Evolutionary conservation across 2,888 invertebrate species (phyloP).

Genomic region (Cordilura impudica): DNA sequence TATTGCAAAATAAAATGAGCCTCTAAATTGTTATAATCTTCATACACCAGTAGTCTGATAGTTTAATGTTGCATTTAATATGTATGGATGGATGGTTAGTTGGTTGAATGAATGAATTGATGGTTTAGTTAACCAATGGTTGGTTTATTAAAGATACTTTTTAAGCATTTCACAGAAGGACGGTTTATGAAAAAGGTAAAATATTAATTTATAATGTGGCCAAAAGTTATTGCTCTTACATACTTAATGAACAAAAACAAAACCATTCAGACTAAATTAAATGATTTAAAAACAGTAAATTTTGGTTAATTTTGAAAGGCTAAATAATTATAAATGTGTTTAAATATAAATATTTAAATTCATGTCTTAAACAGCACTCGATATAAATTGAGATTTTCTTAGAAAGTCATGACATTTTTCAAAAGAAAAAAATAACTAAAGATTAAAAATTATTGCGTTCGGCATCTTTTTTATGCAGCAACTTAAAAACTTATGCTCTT

Average conservation of each 20-base stretch:
- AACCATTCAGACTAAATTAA: no score
- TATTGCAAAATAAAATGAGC: conserved; percentile 20
- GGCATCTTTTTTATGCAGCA: conserved; percentile 18
- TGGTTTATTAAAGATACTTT: not conserved
- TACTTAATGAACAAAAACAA: not conserved
- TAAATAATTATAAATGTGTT: no score
- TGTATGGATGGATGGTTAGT: not conserved
- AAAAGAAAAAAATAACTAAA: not conserved
- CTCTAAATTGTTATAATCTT: conserved; percentile 31
- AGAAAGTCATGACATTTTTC: no score
- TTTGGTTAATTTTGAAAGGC: no score
- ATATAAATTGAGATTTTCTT: no score
- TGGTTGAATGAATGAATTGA: not conserved
- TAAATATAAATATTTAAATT: no score
- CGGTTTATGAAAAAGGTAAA: not conserved
- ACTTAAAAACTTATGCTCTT: conserved; percentile 31
- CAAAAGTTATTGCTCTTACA: not conserved
- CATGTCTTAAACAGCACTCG: no score
- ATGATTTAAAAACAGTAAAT: no score
- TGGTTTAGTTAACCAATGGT: conserved; percentile 5
- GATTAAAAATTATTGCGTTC: not conserved
- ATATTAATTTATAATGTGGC: conserved; percentile 8
- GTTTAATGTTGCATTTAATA: conserved; percentile 47
- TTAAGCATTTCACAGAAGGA: not conserved
- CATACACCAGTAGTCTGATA: conserved; percentile 17